Conservation (phyloP, 2,888 invertebrate species). For the Abrostola tripartita region DNA sequence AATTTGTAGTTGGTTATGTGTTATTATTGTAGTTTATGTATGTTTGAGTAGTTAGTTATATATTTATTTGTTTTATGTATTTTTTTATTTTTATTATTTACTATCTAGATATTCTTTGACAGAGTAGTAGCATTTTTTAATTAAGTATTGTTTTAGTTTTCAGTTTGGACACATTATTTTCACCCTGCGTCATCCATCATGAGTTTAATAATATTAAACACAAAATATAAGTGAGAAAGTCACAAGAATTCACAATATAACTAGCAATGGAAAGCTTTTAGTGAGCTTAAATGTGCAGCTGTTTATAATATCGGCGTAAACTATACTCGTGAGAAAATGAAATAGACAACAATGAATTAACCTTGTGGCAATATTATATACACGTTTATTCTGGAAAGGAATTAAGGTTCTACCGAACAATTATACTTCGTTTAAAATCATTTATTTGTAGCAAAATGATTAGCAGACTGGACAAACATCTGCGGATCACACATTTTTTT, state of each 20-base stretch:
- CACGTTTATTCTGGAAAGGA: neutral
- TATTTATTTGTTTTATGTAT: no score
- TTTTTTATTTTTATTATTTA: no score
- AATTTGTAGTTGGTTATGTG: no score
- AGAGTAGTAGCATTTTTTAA: no score
- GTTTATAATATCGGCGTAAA: constrained; percentile 7
- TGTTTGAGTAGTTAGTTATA: no score
- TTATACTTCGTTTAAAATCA: neutral
- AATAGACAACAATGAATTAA: neutral
- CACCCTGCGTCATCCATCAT: neutral
- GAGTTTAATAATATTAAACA: neutral
- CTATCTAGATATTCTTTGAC: no score
- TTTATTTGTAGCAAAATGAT: neutral
- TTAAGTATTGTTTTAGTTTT: no score
- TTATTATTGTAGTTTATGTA: no score
- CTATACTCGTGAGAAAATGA: constrained; percentile 3
- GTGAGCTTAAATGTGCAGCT: constrained; percentile 12
- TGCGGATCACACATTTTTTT: no score
- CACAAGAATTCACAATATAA: neutral
- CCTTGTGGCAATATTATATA: neutral
- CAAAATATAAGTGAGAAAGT: neutral
- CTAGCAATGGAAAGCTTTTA: constrained; percentile 4
- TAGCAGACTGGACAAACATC: no score
- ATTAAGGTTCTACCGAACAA: neutral
- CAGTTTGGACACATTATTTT: no score